Base-by-base conservation (phyloP, 2,113 vertebrate species). In the Limanda limanda region DNA sequence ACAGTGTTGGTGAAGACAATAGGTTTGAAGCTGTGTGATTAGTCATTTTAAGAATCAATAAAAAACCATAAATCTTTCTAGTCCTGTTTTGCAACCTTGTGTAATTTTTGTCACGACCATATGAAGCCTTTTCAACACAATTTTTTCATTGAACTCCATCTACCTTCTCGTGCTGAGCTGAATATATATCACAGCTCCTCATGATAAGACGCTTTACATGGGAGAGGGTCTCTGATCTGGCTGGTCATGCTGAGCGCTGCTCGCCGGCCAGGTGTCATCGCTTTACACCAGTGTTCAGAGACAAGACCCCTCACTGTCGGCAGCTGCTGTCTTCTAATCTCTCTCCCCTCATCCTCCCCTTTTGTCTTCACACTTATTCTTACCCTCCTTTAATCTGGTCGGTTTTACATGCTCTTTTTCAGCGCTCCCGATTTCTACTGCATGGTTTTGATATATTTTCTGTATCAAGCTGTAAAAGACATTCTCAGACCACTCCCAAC, bases 211-310 rank as follows among this genome's bases (percentile, higher is more conserved):
- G 25, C 63, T 78, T 76, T 73, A 42, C 27, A 45, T 11, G 21
- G 54, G 51, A 51, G 82, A 71, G 74, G 78, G 71, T 77, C 68
- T 78, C 59, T 58, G 79, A 84, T 67, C 68, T 80, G 72, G 24
- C 72, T 59, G 54, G 23, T 74, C 88, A 35, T 57, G 85, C 83
- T 86, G 89, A 48, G 86, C 84, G 74, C 65, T 21, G 67, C 24
- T 27, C 78, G 76, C 65, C 60, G 6, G 82, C 81, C 87, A 92
- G 87, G 86, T 91, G 90, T 82, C 74, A 71, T 18, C 47, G 17
- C 18, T 51, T 51, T 51, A 51, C 47, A 51, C 47, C 47, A 51
- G 47, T 6, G 51, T 54, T 21, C 51, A n/a, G 81, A 87, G 76
- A 87, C 77, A 68, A 78, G 87, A 82, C 88, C 85, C 77, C 82